These are phyloP conservation scores for Cyphomyrus plagiostoma DNA, from an alignment of 2,113 vertebrate genomes.

Conservation along the genomic window DNA sequence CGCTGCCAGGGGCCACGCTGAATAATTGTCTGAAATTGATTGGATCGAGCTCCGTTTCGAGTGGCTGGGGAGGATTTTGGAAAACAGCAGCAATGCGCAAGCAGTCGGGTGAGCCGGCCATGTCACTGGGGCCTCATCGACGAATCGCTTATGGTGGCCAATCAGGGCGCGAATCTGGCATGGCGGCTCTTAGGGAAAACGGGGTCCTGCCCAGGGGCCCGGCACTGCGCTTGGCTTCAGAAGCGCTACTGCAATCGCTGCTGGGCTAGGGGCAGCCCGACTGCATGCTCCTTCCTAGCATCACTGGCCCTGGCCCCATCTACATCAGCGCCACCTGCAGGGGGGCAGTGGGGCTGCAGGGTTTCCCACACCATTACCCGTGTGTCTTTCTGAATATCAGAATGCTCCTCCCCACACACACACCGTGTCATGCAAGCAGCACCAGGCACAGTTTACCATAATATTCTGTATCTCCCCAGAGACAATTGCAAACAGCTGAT, in stretches of 20 bases:
- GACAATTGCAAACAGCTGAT: conserved; percentile 44
- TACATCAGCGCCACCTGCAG: neutral
- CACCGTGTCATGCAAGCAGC: neutral
- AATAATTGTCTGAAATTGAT: conserved; percentile 19
- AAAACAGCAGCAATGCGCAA: neutral
- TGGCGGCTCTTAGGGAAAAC: neutral
- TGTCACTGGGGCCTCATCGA: neutral
- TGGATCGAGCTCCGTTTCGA: neutral
- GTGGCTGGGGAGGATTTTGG: conserved; percentile 5
- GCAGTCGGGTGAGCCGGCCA: neutral
- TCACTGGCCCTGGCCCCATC: neutral
- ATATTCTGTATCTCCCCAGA: neutral
- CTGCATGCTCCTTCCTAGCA: neutral
- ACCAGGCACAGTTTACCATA: neutral
- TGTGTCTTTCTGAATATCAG: too few relatives aligned
- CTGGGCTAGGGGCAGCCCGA: neutral
- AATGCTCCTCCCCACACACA: neutral
- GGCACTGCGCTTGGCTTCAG: neutral
- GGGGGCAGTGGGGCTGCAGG: neutral
- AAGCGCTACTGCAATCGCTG: neutral
- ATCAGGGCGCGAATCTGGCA: neutral
- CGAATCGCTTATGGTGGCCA: neutral
- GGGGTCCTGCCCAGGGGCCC: neutral
- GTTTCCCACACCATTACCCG: neutral
- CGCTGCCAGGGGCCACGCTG: neutral